Base-by-base conservation (phyloP, 2,113 vertebrate genomes). In the Sapajus apella region DNA sequence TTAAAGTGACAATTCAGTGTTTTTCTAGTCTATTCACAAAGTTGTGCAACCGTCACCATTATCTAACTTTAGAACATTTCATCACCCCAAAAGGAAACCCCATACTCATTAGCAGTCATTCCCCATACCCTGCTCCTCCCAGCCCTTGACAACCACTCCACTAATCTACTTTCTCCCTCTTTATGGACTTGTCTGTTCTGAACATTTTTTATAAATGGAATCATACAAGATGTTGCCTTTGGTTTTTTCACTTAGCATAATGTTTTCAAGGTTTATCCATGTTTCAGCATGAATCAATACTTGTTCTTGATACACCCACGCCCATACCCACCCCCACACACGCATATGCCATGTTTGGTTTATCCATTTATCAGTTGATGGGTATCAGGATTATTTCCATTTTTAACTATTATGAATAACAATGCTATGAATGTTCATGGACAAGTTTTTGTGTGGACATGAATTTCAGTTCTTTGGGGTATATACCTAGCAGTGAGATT, bases 11-110 rank as follows among this genome's bases (percentile, higher is more conserved):
- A 84, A 20, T 91, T 79, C 93, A 79, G 27, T 88, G 16, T 30
- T 27, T 95, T 64, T 93, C 47, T 61, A 40, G 76, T 87, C 30
- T 82, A 58, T 64, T 81, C 75, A 70, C 40, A 70, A 68, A 72
- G 40, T 82, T 88, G 43, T 82, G 66, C 68, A 95, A 43, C 52
- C 37, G 75, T 70, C 61, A 72, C 88, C 87, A 76, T 75, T n/a
- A 32, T 96, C 80, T 97, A 87, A 94, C 87, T 96, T 95, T 96
- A 90, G 91, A 96, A 52, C 45, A 35, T 94, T 92, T 94, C 66
- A 77, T 96, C 68, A 93, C 43, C 56, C 93, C 40, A 25, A 6
- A 81, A 95, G 92, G 92, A 92, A 97, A 50, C 8, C 7, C 47
- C n/a, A 8, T 56, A 16, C 84, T 93, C 47, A 87, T 87, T 91